Conservation (phyloP, 2,797 vertebrate genomes). For the Oryzias sinensis region DNA sequence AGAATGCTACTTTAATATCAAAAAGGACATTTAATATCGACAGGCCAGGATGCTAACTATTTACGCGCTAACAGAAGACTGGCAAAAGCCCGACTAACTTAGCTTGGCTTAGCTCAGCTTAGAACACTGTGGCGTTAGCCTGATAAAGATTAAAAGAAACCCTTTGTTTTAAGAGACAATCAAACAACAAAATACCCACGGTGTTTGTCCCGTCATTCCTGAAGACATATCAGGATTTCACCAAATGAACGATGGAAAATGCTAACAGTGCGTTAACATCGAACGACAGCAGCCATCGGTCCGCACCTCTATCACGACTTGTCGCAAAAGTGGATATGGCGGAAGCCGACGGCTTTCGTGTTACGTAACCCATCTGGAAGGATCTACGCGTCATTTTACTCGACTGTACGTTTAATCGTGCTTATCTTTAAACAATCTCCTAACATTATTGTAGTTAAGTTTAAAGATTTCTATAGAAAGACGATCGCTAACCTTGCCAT, state of each 20-base stretch:
- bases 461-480: too few relatives aligned
- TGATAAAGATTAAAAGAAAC: background rate
- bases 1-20: background rate
- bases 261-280: slow-evolving; percentile 9
- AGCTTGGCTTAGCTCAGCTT: slow-evolving; percentile 9
- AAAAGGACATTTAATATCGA: slow-evolving; percentile 5
- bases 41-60: slow-evolving; percentile 26
- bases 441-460: too few relatives aligned
- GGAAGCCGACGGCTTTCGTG: slow-evolving; percentile 28
- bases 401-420: background rate
- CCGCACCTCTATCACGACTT: slow-evolving; percentile 38
- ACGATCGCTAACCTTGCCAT: too few relatives aligned
- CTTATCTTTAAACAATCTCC: too few relatives aligned
- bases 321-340: slow-evolving; percentile 42
- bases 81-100: background rate
- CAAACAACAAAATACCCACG: slow-evolving; percentile 61
- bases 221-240: slow-evolving; percentile 75
- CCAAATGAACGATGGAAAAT: slow-evolving; percentile 7
- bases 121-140: background rate
- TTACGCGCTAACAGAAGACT: too few relatives aligned
- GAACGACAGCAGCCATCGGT: slow-evolving; percentile 45
- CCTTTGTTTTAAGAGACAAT: too few relatives aligned
- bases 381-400: background rate
- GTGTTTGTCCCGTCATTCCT: slow-evolving; percentile 77
- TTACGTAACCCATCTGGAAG: slow-evolving; percentile 18